Evolutionary conservation across 2,888 invertebrate species (phyloP).

Genomic region (Ypsolopha scabrella): DNA sequence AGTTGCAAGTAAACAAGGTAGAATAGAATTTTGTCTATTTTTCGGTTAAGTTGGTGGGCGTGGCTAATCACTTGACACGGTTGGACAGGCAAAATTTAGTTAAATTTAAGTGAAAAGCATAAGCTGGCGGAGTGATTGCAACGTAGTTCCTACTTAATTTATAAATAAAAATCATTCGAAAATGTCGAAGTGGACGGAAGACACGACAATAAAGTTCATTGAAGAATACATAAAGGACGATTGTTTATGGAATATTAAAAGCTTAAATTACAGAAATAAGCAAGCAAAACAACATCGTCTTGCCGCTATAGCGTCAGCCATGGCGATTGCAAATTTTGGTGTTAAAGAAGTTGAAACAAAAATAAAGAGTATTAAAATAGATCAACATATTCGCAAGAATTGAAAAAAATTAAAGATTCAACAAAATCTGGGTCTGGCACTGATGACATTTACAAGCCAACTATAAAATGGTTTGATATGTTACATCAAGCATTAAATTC

Average conservation of each 20-base stretch:
- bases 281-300: not conserved
- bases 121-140: too few species aligned
- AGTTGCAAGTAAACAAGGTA: not conserved
- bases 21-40: not conserved
- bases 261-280: not conserved
- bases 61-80: too few species aligned
- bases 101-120: too few species aligned
- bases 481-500: constrained; percentile 1
- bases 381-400: constrained; percentile 1
- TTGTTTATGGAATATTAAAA: not conserved
- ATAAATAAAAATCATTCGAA: too few species aligned
- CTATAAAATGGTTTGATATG: constrained; percentile 1
- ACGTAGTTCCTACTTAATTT: too few species aligned
- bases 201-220: not conserved
- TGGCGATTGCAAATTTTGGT: too few species aligned
- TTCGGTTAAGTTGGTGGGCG: not conserved
- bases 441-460: constrained; percentile 2
- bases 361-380: not conserved
- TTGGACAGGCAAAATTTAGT: too few species aligned
- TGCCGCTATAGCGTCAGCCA: not conserved
- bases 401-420: constrained; percentile 2
- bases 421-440: constrained; percentile 2
- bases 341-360: too few species aligned
- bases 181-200: too few species aligned
- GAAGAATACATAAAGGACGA: not conserved